Base-by-base conservation (phyloP, 2,888 invertebrate species). In the Acleris literana region DNA sequence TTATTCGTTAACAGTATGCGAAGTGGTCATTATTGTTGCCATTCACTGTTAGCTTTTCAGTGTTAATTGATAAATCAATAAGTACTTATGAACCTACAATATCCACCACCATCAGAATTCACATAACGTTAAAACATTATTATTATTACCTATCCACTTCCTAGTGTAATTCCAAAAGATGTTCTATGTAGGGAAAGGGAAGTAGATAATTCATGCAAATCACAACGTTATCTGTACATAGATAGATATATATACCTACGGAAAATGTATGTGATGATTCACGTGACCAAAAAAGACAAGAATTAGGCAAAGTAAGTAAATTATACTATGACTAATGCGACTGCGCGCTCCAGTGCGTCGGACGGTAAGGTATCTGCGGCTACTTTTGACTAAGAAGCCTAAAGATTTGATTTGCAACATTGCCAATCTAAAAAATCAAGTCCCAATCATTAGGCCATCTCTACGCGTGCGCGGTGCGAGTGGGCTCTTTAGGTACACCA, bases 311-410 rank as follows among this genome's bases (percentile, higher is more conserved):
- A n/a, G 3, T 18, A 54, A 65, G 54, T 11, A 54, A 64, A 49
- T 64, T 55, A 65, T 54, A 64, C 39, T 54, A 60, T 55, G 13
- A 56, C 60, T 61, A 51, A 63, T 33, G 29, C 55, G 51, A 13
- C 51, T 55, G 20, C 29, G 7, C 65, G 65, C 55, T 65, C 33
- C 60, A 65, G 44, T 46, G 65, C 51, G 22, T 54, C 54, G 44
- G 51, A 16, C 49, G 4, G 20, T 43, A 44, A 20, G 33, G 49
- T 17, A 5, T 7, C 16, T 48, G 13, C 5, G 3, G 48, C 20
- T 55, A 1, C 22, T 53, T 53, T 64, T 64, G 57, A 33, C 33
- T 58, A 48, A 18, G 11, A 7, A 57, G 3, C 48, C 17, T 13
- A 13, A 11, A 39, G 3, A 4, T 13, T 13, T 39, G n/a, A n/a